Base-by-base conservation (phyloP, 2,888 invertebrate genomes). In the Conus canariensis region DNA sequence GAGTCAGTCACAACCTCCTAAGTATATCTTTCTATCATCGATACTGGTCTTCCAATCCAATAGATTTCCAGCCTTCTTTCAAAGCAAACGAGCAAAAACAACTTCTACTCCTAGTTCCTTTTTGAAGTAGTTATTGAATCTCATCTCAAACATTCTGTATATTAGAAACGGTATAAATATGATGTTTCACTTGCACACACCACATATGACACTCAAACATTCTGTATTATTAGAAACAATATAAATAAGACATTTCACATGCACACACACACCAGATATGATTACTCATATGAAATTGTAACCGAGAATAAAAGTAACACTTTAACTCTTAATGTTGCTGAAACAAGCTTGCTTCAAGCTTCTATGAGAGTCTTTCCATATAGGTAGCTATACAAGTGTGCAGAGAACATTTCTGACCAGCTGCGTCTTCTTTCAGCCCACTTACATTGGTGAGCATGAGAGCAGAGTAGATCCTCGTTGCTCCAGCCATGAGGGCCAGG, bases 401-500 rank as follows among this genome's bases (percentile, higher is more conserved):
- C 45, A 45, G 45, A 45, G 45, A 45, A 45, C 45, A 4, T 45
- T 45, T 45, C 45, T 45, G 45, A 45, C 45, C 45, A 45, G 45
- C 45, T 45, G 45, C 4, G 45, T 45, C 45, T 45, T 45, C 45
- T 45, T 45, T 45, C 45, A 45, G 45, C 45, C 45, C 45, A 45
- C 45, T 45, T 45, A 45, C 45, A 45, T 45, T 45, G 45, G 45
- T 45, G 90, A 9, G 94, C 93, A 87, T 9, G 12, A 86, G 64
- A 45, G 67, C 64, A 2, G 59, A 7, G 45, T 86, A 86, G 86
- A 96, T 91, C 60, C 92, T 93, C 9, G 93, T 91, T 8, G 95
- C 95, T 45, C 95, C 95, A 60, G 91, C 88, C 56, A 93, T 93
- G 25, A 95, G 91, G 25, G 95, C 95, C 92, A 94, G 92, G 74